A percentile compares a stretch with the other conserved stretches of the same genome.
Conservation (phyloP, 1,140 invertebrate species). For the Schlechtendalia chinensis region DNA sequence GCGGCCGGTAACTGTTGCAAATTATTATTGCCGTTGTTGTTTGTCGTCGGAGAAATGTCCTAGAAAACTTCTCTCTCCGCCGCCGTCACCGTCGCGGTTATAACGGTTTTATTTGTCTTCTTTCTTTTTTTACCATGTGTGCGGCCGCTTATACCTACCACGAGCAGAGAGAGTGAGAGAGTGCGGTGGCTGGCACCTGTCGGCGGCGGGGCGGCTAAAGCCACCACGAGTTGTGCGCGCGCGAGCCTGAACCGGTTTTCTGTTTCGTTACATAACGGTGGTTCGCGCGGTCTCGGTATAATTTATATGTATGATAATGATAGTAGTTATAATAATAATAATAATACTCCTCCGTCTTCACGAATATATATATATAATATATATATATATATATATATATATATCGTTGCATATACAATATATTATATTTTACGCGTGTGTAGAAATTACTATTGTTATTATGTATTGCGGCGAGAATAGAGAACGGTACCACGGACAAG, state of each 20-base stretch:
- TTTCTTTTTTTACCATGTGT: background rate
- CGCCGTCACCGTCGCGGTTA: background rate
- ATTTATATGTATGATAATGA: conserved; percentile 16
- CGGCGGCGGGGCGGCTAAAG: background rate
- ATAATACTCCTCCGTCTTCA: background rate
- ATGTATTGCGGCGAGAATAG: too few relatives aligned
- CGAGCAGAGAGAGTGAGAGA: background rate
- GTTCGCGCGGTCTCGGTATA: conserved; percentile 12
- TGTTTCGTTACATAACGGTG: conserved; percentile 45
- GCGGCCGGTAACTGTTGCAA: conserved; percentile 5
- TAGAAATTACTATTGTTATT: too few relatives aligned
- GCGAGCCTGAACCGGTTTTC: conserved; percentile 36
- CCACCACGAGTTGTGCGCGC: background rate
- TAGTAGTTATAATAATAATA: background rate
- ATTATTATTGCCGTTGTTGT: conserved; percentile 19
- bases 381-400: too few relatives aligned
- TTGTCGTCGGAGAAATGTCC: conserved; percentile 12
- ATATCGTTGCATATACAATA: too few relatives aligned
- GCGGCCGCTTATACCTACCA: background rate
- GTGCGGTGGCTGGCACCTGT: conserved; percentile 47
- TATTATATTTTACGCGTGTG: too few relatives aligned
- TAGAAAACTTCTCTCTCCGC: conserved; percentile 37
- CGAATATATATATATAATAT: too few relatives aligned
- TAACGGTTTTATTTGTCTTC: conserved; percentile 24
- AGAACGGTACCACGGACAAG: too few relatives aligned